phyloP scores from a whole-genome alignment of 2,113 vertebrate species.

The Plectropomus leopardus region DNA sequence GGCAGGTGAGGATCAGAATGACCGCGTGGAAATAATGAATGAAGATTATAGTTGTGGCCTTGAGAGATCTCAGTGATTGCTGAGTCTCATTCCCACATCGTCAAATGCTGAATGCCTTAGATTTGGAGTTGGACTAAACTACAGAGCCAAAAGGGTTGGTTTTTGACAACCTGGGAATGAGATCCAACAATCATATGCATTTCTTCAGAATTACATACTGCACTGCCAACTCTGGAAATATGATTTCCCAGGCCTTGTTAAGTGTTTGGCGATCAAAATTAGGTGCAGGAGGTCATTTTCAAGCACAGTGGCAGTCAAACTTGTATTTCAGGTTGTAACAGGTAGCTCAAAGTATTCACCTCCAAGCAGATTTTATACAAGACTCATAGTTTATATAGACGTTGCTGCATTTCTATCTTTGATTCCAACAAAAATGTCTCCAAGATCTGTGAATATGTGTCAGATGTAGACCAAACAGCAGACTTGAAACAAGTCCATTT shows the following conservation, averaged over 20 bases:
- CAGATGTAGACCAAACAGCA: no score
- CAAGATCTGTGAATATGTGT: not conserved
- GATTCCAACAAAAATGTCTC: not conserved
- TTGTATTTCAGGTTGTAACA: slow-evolving; percentile 21
- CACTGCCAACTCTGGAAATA: not conserved
- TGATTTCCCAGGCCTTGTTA: not conserved
- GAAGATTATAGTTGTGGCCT: not conserved
- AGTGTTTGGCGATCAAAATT: not conserved
- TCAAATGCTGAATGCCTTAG: no score
- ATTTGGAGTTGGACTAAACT: no score
- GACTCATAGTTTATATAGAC: not conserved
- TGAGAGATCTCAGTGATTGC: not conserved
- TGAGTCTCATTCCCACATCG: no score
- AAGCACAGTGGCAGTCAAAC: not conserved
- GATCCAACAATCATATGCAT: no score
- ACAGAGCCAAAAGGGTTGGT: no score
- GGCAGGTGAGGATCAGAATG: slow-evolving; percentile 89
- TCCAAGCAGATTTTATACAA: not conserved
- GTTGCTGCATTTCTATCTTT: not conserved
- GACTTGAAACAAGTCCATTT: not conserved
- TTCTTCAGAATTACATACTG: no score
- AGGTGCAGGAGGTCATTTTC: no score
- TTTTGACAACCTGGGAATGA: no score
- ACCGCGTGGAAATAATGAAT: not conserved
- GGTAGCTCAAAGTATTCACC: not conserved